Percentiles rank a stretch among this genome's conserved stretches.
Evolutionary conservation across 2,888 invertebrate species (phyloP).

Genomic region (Limnephilus lunatus): DNA sequence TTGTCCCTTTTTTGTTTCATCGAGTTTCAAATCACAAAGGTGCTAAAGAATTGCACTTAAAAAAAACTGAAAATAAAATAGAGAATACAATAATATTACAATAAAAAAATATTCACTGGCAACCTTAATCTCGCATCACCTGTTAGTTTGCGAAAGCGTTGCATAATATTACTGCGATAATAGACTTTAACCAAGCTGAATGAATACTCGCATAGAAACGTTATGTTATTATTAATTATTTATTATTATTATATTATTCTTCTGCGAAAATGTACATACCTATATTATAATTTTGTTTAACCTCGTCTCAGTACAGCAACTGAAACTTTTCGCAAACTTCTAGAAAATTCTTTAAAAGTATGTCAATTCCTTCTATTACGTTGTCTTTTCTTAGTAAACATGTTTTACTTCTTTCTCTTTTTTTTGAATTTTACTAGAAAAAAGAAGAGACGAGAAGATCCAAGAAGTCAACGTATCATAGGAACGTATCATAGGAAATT

Average conservation of each 20-base stretch:
- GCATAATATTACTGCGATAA: background rate
- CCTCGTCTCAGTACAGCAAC: too few relatives aligned
- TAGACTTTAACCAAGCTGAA: background rate
- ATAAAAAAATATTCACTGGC: background rate
- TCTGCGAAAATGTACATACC: background rate
- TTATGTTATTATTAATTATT: too few relatives aligned
- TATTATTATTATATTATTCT: background rate
- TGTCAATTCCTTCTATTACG: background rate
- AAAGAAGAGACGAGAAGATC: too few relatives aligned
- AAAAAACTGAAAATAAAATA: too few relatives aligned
- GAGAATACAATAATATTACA: too few relatives aligned
- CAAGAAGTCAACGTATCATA: too few relatives aligned
- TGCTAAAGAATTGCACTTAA: too few relatives aligned
- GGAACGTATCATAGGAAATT: too few relatives aligned
- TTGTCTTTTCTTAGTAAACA: background rate
- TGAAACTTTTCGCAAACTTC: too few relatives aligned
- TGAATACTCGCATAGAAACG: background rate
- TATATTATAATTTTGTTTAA: too few relatives aligned
- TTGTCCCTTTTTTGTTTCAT: too few relatives aligned
- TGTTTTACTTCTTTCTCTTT: background rate
- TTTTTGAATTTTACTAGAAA: background rate
- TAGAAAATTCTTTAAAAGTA: background rate
- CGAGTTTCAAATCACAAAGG: too few relatives aligned
- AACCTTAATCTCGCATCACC: background rate
- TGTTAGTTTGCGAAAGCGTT: background rate